Conservation (phyloP, 2,113 vertebrate genomes). For the Dicrurus megarhynchus region DNA sequence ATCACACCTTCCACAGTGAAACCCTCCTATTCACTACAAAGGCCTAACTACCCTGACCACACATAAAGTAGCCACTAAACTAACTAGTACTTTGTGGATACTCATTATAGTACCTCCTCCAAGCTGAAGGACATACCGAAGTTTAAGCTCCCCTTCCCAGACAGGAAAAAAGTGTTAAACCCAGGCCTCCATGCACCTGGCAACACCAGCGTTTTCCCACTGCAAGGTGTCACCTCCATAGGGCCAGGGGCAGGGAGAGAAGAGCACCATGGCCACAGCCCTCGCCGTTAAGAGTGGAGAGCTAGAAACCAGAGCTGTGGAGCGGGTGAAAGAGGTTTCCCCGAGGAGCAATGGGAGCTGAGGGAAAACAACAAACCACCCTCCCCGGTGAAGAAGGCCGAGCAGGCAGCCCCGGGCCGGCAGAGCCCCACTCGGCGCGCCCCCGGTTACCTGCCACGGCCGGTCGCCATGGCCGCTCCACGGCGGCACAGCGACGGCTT, state of each 20-base stretch:
- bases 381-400: accelerated
- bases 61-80: accelerated
- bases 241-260: too few species aligned
- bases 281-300: accelerated
- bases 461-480: slow-evolving; percentile 39
- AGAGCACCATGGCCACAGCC: accelerated
- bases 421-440: not conserved
- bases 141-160: not conserved
- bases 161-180: accelerated
- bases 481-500: accelerated
- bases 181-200: accelerated
- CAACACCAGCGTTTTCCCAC: accelerated
- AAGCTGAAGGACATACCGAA: not conserved
- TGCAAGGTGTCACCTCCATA: accelerated
- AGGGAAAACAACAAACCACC: too few species aligned
- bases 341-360: accelerated
- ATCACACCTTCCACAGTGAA: not conserved
- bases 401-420: not conserved
- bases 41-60: too few species aligned
- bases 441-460: slow-evolving; percentile 16
- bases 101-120: not conserved
- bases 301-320: not conserved
- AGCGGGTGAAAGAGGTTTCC: accelerated
- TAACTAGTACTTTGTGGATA: too few species aligned
- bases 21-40: not conserved